A percentile compares a stretch with the other conserved stretches of the same genome.
These are phyloP conservation scores for Danaus plexippus DNA, from an alignment of 1,140 invertebrate species.

Conservation along the genomic window DNA sequence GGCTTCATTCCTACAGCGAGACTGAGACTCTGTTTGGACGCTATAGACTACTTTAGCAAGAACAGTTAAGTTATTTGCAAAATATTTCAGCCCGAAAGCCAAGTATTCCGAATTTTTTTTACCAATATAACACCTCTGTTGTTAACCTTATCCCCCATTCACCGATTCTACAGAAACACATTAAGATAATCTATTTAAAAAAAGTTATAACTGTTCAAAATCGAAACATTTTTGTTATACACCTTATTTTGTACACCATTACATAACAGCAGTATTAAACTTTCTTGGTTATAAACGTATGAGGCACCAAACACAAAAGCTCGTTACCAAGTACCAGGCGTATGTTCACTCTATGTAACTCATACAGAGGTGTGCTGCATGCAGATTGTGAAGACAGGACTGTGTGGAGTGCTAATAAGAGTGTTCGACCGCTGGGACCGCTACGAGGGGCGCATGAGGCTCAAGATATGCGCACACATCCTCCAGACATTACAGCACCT, in stretches of 20 bases:
- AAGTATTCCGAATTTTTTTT: too few species aligned
- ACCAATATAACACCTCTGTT: not conserved
- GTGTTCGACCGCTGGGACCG: slow-evolving; percentile 79
- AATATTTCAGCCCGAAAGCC: too few species aligned
- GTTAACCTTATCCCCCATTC: not conserved
- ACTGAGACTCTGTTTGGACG: slow-evolving; percentile 75
- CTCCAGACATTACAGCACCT: slow-evolving; percentile 76
- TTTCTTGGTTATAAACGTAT: too few species aligned
- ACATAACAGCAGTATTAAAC: too few species aligned
- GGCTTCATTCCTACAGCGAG: slow-evolving; percentile 76
- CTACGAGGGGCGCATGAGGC: slow-evolving; percentile 75
- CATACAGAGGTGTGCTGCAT: slow-evolving; percentile 74
- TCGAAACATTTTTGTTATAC: too few species aligned
- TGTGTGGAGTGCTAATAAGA: slow-evolving; percentile 72
- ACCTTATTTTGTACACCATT: not conserved
- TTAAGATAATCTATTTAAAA: not conserved
- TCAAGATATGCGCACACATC: slow-evolving; percentile 75
- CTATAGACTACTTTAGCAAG: slow-evolving; percentile 77
- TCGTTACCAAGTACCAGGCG: slow-evolving; percentile 1
- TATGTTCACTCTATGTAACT: slow-evolving; percentile 42
- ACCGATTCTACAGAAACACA: too few species aligned
- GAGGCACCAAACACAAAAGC: not conserved
- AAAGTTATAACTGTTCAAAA: slow-evolving; percentile 2
- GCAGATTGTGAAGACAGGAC: slow-evolving; percentile 75
- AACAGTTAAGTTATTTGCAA: slow-evolving; percentile 63